Evolutionary conservation across 1,140 invertebrate genomes (phyloP).

Genomic region (Bombus polaris): DNA sequence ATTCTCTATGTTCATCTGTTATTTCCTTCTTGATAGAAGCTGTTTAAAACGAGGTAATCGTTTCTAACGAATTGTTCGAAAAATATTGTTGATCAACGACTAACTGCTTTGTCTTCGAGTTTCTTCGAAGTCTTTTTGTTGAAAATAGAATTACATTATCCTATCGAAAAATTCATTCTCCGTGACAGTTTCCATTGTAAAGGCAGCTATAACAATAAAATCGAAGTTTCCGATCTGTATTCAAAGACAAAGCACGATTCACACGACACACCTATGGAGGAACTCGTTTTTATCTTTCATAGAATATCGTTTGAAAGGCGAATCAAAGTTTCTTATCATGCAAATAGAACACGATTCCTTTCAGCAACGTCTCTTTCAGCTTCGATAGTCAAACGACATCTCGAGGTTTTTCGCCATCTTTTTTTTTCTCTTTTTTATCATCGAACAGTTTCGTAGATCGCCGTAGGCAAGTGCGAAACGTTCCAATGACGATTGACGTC

Average conservation of each 20-base stretch:
- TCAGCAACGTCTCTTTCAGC: background rate
- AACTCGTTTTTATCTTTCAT: background rate
- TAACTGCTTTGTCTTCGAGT: background rate
- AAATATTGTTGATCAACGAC: background rate
- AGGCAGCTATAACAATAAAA: background rate
- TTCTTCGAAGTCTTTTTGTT: background rate
- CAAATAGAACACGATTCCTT: slow-evolving; percentile 6
- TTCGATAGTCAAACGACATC: background rate
- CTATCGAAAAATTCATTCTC: background rate
- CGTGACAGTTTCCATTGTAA: background rate
- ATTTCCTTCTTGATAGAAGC: background rate
- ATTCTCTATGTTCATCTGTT: no score
- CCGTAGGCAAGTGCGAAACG: slow-evolving; percentile 16
- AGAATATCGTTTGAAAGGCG: background rate
- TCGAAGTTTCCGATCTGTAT: background rate
- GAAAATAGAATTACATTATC: background rate
- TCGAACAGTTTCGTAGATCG: no score
- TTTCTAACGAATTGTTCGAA: background rate
- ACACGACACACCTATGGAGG: background rate
- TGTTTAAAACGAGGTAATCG: background rate
- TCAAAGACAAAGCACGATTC: background rate
- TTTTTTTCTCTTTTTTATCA: background rate
- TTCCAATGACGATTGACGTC: slow-evolving; percentile 59
- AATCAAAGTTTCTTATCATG: slow-evolving; percentile 19
- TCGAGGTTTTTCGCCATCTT: background rate